Percentiles rank a stretch among this genome's conserved stretches.
Conservation (phyloP, 2,888 invertebrate genomes). For the Barypeithes pellucidus region DNA sequence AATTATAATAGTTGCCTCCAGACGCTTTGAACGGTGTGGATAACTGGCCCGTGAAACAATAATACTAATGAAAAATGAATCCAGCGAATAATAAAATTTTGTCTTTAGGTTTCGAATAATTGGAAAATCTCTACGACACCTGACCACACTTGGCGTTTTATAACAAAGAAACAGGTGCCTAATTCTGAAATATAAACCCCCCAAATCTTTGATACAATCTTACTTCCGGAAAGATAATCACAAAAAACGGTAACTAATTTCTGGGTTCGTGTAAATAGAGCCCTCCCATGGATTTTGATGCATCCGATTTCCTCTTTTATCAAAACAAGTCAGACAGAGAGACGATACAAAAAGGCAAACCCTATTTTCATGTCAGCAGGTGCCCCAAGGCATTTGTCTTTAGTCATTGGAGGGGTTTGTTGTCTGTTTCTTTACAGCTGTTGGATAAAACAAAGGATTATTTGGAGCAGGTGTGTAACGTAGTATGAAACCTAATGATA, state of each 20-base stretch:
- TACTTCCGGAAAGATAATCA: conserved; percentile 23
- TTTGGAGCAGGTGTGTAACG: background rate
- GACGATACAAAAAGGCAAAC: background rate
- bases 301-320: background rate
- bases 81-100: background rate
- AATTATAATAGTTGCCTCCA: background rate
- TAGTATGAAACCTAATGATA: conserved; percentile 8
- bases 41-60: conserved; percentile 1
- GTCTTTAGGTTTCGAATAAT: too few relatives aligned
- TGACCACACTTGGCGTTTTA: background rate
- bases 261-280: background rate
- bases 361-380: conserved; percentile 1
- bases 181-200: background rate
- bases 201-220: conserved; percentile 6
- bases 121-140: background rate
- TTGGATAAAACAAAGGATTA: background rate
- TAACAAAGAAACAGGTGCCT: conserved; percentile 16
- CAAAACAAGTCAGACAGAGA: background rate
- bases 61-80: background rate
- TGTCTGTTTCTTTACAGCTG: conserved; percentile 9
- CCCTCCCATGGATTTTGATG: background rate
- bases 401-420: background rate
- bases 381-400: background rate
- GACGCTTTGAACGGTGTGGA: background rate
- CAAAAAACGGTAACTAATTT: conserved; percentile 16